Base-by-base conservation (phyloP, 2,113 vertebrate species). In the Camelus bactrianus region DNA sequence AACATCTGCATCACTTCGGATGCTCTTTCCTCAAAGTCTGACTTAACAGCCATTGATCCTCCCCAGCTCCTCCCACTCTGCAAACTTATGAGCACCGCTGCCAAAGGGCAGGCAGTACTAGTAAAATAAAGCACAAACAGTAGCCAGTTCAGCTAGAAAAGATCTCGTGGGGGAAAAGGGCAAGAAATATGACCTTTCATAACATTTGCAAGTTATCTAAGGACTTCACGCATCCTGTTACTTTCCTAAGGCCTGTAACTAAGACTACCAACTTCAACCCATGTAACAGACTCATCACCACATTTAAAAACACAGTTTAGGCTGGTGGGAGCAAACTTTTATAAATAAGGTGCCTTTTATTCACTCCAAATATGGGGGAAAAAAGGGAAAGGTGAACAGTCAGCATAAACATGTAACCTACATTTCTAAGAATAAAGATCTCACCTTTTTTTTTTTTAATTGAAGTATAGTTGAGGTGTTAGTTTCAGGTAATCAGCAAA, bases 371-470 rank as follows among this genome's bases (percentile, higher is more conserved):
- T 62, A 73, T 6, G 20, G 72, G 67, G 58, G 76, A 72, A 32
- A 70, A 82, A 79, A 82, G 46, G 12, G 38, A 16, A 52, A 84
- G 72, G 26, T 8, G 30, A 62, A 42, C 24, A 60, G 42, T 20
- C 17, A 14, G 19, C 54, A 30, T 70, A 77, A 83, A 70, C 75
- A 32, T 2, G 46, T 13, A 81, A 76, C 19, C 28, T 46, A 56
- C 73, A 54, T 72, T 73, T 93, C 58, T 83, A 70, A 85, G 64
- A 94, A 86, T 62, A 93, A 30, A 92, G 38, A 92, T 48, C 9
- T 95, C 56, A 85, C 32, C 67, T n/a, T 91, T 54, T 60, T 83
- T 83, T 70, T 79, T 42, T 42, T n/a, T 4, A 54, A 35, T 16
- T 79, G 32, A 79, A 54, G n/a, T 35, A 38, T 56, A 56, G 52